Base-by-base conservation (phyloP, 1,140 invertebrate species). In the Drosophila ohnishii region DNA sequence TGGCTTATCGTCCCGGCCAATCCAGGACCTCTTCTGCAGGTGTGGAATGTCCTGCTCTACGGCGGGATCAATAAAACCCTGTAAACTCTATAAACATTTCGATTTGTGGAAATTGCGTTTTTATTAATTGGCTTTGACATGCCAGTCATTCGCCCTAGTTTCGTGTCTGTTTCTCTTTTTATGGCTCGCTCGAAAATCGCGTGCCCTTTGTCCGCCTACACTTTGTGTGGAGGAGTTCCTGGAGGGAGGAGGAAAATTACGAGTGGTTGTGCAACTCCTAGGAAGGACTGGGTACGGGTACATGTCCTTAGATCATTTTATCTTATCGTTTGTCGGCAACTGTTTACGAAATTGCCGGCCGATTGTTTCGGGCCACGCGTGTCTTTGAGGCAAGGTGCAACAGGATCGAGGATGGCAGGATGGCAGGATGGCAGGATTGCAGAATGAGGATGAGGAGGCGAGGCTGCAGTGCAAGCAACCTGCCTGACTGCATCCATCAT, bases 101-200 rank as follows among this genome's bases (percentile, higher is more conserved):
- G 73, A 75, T 76, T 64, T 78, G 53, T 65, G 63, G 60, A 77
- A 88, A 87, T 84, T 87, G 75, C 80, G 71, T 75, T 84, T 87
- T 88, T 88, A 88, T 87, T 87, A 87, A 87, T 87, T 88, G 84
- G 73, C 72, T 78, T 70, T 78, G 75, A 77, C 75, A 77, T 77
- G 73, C 66, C 67, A 58, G 71, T 75, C 60, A 76, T 37, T 66
- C 25, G 30, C 19, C 48, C 66, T 7, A 66, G 39, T n/a, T 40
- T 37, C 19, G 35, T 19, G 30, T 44, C 53, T 45, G n/a, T 50
- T 35, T 35, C 44, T 51, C 19, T 60, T 77, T 86, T 86, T 87
- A 86, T 83, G 83, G 67, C 84, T 28, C 5, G 63, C 63, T 78
- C 30, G 19, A 50, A 75, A 83, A 83, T 86, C 79, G 83, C 83